Conservation (phyloP, 2,888 invertebrate species). For the Microdon myrmicae region DNA sequence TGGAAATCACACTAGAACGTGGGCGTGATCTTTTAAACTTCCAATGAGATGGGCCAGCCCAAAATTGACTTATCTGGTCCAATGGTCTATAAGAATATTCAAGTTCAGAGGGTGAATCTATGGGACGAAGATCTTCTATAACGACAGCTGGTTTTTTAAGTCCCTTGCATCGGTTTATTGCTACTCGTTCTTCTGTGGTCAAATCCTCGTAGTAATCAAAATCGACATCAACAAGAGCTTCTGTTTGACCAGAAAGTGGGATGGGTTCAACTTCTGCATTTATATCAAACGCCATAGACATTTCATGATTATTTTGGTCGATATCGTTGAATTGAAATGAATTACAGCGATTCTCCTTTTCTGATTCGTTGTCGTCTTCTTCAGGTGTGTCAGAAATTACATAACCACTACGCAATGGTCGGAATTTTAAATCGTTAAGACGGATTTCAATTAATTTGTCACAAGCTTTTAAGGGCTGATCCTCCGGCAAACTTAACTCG, state of each 20-base stretch:
- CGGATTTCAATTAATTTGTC: conserved; percentile 56
- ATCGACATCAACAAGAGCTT: conserved; percentile 64
- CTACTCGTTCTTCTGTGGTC: conserved; percentile 63
- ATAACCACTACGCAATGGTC: conserved; percentile 62
- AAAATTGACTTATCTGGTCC: conserved; percentile 69
- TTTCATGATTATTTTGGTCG: conserved; percentile 68
- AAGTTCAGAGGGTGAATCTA: conserved; percentile 68
- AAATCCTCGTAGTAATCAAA: conserved; percentile 66
- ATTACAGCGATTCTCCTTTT: conserved; percentile 54
- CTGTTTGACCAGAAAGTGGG: conserved; percentile 64
- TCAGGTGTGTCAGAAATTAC: conserved; percentile 62
- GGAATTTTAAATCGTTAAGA: conserved; percentile 55
- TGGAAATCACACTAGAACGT: conserved; percentile 56
- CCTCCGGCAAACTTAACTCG: conserved; percentile 37
- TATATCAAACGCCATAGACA: conserved; percentile 73
- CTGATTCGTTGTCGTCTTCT: conserved; percentile 55
- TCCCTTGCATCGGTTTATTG: conserved; percentile 62
- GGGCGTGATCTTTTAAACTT: conserved; percentile 71
- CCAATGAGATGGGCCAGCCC: conserved; percentile 90
- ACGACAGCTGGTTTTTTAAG: conserved; percentile 63
- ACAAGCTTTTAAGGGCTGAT: conserved; percentile 49
- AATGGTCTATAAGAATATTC: conserved; percentile 79
- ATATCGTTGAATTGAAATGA: conserved; percentile 62
- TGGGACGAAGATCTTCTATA: conserved; percentile 72
- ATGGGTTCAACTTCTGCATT: conserved; percentile 74